Evolutionary conservation across 2,113 vertebrate species (phyloP).

Genomic region (Ceyx cyanopectus): DNA sequence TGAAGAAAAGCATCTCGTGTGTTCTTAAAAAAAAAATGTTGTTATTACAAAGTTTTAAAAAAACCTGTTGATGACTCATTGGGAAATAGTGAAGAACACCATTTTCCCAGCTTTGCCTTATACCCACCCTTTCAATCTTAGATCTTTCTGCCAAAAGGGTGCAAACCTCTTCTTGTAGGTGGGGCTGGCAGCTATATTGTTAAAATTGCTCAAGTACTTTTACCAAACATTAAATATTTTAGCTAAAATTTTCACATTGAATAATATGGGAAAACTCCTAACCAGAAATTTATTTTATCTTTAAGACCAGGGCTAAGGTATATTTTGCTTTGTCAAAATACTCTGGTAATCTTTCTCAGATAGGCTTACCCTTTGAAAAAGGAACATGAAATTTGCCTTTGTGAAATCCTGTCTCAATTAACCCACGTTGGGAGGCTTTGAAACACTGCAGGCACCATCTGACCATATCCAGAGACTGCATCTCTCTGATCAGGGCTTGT

Average conservation of each 20-base stretch:
- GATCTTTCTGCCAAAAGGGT: not conserved
- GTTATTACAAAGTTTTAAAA: constrained; percentile 35
- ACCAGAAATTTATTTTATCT: not conserved
- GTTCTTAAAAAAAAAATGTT: not conserved
- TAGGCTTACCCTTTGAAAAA: not conserved
- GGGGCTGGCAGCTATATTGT: not conserved
- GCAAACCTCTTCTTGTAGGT: constrained; percentile 7
- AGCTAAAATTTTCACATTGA: not conserved
- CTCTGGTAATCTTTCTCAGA: not conserved
- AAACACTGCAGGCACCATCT: not conserved
- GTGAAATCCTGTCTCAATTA: not conserved
- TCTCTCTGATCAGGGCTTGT: not conserved
- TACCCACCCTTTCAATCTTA: not conserved
- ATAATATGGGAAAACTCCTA: not conserved
- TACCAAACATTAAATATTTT: not conserved
- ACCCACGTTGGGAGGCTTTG: not conserved
- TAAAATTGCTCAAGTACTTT: not conserved
- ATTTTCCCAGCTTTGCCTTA: constrained; percentile 10
- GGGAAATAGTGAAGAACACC: not conserved
- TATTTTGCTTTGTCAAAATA: not conserved
- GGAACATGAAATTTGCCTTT: not conserved
- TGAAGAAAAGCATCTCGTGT: not conserved
- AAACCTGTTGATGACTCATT: constrained; percentile 7
- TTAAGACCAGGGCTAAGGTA: not conserved
- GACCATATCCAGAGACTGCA: not conserved